Conservation (phyloP, 2,888 invertebrate genomes). For the Corbicula japonica region DNA sequence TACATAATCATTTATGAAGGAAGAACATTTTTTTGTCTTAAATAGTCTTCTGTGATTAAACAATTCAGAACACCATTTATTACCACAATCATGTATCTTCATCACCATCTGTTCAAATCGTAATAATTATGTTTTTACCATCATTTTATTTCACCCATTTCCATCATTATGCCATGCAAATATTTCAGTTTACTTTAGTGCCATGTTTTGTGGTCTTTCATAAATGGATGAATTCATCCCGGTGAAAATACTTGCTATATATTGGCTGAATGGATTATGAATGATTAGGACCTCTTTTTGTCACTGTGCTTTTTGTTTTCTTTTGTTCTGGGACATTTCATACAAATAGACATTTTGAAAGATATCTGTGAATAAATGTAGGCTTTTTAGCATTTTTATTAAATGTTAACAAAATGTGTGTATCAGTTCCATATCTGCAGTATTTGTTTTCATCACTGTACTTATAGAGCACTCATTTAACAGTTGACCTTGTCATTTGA, state of each 20-base stretch:
- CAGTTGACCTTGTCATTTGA: background rate
- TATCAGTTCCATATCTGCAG: background rate
- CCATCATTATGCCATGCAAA: background rate
- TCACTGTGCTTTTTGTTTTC: too few relatives aligned
- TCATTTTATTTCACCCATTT: background rate
- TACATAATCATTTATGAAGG: too few relatives aligned
- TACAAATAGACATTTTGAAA: too few relatives aligned
- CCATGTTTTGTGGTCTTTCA: constrained; percentile 27
- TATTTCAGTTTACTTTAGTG: constrained; percentile 20
- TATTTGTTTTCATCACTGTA: background rate
- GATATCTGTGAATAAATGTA: too few relatives aligned
- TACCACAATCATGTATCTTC: too few relatives aligned
- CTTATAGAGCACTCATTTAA: background rate
- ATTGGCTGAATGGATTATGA: constrained; percentile 45
- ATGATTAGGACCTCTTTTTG: too few relatives aligned
- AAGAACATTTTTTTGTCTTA: too few relatives aligned
- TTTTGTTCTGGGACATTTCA: too few relatives aligned
- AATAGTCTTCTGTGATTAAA: too few relatives aligned
- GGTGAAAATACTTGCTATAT: constrained; percentile 35
- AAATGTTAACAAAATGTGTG: background rate
- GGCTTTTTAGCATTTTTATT: background rate
- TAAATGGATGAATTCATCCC: constrained; percentile 40
- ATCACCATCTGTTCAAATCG: too few relatives aligned
- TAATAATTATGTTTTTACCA: too few relatives aligned
- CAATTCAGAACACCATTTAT: too few relatives aligned